Percentiles rank a stretch among this genome's conserved stretches.
phyloP scores from a whole-genome alignment of 2,797 vertebrate genomes.

The Psittacula derbiana region DNA sequence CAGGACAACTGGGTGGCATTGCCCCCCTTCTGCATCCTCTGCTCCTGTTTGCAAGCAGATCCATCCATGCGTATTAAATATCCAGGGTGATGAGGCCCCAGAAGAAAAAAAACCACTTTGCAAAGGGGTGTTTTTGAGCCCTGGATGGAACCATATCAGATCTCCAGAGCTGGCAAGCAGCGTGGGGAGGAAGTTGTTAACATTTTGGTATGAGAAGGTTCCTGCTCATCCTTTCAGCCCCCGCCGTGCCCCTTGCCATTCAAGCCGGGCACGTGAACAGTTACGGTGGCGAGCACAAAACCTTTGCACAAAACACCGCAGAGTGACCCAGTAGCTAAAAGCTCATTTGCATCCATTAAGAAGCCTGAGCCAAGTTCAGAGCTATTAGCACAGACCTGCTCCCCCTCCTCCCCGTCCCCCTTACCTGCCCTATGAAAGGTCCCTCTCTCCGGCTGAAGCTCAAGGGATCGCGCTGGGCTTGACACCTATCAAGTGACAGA shows the following conservation, averaged over 20 bases:
- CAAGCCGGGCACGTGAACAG: not conserved
- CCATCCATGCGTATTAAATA: not conserved
- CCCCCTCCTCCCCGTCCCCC: not conserved
- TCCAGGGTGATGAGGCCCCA: not conserved
- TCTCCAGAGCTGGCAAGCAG: not conserved
- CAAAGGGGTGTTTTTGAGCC: not conserved
- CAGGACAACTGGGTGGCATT: rapidly evolving
- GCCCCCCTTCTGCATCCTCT: not conserved
- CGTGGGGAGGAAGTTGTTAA: not conserved
- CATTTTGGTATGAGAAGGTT: not conserved
- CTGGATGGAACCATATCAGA: not conserved
- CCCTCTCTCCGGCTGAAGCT: not conserved
- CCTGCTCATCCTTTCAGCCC: not conserved
- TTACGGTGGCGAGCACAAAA: not conserved
- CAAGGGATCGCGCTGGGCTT: not conserved
- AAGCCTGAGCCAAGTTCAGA: not conserved
- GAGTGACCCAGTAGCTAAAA: not conserved
- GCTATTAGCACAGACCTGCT: not conserved
- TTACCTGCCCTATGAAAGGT: not conserved
- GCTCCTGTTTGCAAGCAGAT: rapidly evolving
- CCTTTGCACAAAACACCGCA: not conserved
- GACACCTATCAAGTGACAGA: slow-evolving; percentile 14
- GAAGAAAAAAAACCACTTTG: not conserved
- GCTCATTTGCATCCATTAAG: slow-evolving; percentile 15
- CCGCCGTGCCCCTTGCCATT: not conserved